phyloP scores from a whole-genome alignment of 1,140 invertebrate species.

The Potamilus streckersoni region DNA sequence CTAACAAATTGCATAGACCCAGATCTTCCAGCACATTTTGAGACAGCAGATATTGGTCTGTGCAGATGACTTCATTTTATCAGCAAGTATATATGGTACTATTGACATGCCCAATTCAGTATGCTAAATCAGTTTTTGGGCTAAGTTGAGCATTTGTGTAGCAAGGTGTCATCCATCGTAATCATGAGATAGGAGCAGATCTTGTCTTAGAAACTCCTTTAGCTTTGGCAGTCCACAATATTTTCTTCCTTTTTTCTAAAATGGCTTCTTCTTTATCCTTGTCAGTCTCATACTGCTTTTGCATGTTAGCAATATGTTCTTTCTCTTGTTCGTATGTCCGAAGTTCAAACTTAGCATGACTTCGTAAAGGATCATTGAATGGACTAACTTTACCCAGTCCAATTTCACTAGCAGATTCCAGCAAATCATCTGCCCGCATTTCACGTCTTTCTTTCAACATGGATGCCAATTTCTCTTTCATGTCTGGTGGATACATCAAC shows the following conservation, averaged over 20 bases:
- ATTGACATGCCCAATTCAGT: too few species aligned
- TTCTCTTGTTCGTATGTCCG: constrained; percentile 59
- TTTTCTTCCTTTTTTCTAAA: constrained; percentile 50
- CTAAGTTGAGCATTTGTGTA: too few species aligned
- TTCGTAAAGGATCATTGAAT: constrained; percentile 60
- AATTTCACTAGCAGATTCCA: constrained; percentile 42
- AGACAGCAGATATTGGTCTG: too few species aligned
- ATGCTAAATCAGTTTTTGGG: too few species aligned
- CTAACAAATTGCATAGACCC: too few species aligned
- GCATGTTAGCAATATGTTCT: constrained; percentile 49
- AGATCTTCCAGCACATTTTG: too few species aligned
- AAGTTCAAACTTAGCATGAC: constrained; percentile 60
- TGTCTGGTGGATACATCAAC: constrained; percentile 61
- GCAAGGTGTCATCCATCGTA: too few species aligned
- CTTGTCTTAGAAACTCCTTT: constrained; percentile 23
- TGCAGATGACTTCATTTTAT: too few species aligned
- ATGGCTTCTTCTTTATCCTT: constrained; percentile 39
- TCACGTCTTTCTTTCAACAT: constrained; percentile 48
- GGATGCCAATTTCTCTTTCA: constrained; percentile 52
- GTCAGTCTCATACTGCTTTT: constrained; percentile 38
- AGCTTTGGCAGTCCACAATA: constrained; percentile 55
- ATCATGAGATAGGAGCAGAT: too few species aligned
- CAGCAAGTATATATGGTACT: too few species aligned
- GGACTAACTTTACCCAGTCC: constrained; percentile 54
- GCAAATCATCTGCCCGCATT: constrained; percentile 31